These are phyloP conservation scores for Luffia ferchaultella DNA, from an alignment of 2,888 invertebrate genomes.

Conservation along the genomic window DNA sequence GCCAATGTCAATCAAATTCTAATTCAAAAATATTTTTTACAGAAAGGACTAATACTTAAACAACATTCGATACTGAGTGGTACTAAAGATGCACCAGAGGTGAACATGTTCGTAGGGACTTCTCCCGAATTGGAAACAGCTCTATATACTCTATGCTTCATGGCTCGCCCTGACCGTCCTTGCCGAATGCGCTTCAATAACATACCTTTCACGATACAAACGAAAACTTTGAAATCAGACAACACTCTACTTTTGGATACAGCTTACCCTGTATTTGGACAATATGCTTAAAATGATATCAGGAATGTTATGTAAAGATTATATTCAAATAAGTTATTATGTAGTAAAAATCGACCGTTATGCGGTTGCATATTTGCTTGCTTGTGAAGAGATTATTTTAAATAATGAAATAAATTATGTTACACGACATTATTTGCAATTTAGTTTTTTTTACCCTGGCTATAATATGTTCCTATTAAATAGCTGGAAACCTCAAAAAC, in stretches of 20 bases:
- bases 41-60: conserved; percentile 83
- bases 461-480: too few relatives aligned
- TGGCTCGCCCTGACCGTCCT: conserved; percentile 76
- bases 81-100: conserved; percentile 78
- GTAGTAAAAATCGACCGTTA: neutral
- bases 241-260: conserved; percentile 48
- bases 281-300: neutral
- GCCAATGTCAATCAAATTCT: too few relatives aligned
- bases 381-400: too few relatives aligned
- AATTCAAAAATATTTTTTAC: too few relatives aligned
- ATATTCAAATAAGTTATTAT: neutral
- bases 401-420: too few relatives aligned
- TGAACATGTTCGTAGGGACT: conserved; percentile 83
- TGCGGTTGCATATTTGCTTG: too few relatives aligned
- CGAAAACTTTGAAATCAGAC: conserved; percentile 44
- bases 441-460: too few relatives aligned
- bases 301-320: neutral
- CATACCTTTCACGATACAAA: conserved; percentile 47
- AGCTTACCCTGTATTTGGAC: conserved; percentile 29
- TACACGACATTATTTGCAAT: too few relatives aligned
- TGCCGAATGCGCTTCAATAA: conserved; percentile 71
- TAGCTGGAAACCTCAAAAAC: too few relatives aligned
- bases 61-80: conserved; percentile 76
- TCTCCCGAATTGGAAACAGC: conserved; percentile 93
- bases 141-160: conserved; percentile 88